Percentiles rank a stretch among this genome's conserved stretches.
Evolutionary conservation across 2,113 vertebrate genomes (phyloP).

Genomic region (Tor tambroides): DNA sequence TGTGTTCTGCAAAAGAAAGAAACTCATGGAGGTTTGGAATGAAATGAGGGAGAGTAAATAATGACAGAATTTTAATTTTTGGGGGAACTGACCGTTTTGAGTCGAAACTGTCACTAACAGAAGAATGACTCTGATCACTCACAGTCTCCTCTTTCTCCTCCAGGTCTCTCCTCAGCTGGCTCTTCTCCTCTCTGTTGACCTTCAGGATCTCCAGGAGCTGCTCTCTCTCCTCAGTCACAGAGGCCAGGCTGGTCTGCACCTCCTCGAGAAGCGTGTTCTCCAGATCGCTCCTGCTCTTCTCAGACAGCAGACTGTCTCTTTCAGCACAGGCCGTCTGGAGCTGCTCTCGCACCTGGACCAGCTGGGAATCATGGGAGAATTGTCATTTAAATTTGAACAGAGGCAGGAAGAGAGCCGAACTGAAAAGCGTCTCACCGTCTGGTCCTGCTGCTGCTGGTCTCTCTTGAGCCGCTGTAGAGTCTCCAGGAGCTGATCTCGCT

Average conservation of each 20-base stretch:
- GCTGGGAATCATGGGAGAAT: conserved; percentile 12
- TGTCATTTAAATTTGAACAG: too few species aligned
- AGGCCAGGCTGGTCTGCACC: not conserved
- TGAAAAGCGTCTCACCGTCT: conserved; percentile 4
- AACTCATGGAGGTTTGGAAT: too few species aligned
- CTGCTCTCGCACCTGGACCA: conserved; percentile 47
- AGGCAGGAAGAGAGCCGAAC: too few species aligned
- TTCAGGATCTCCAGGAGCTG: conserved; percentile 33
- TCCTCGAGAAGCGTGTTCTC: not conserved
- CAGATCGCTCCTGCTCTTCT: conserved; percentile 11
- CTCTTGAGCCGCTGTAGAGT: conserved; percentile 47
- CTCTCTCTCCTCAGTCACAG: conserved; percentile 45
- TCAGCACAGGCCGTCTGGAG: conserved; percentile 50
- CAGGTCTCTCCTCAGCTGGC: conserved; percentile 43
- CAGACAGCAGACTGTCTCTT: conserved; percentile 49
- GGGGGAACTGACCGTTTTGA: too few species aligned
- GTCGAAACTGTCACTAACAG: too few species aligned
- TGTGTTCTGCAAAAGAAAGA: too few species aligned
- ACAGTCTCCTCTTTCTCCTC: conserved; percentile 25
- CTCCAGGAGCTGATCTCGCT: conserved; percentile 57
- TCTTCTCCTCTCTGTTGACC: conserved; percentile 44
- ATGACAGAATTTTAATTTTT: too few species aligned
- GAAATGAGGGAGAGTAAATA: too few species aligned
- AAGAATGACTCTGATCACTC: not conserved
- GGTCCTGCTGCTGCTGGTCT: conserved; percentile 2